A percentile compares a stretch with the other conserved stretches of the same genome.
Conservation (phyloP, 2,113 vertebrate genomes). For the Bos indicus region DNA sequence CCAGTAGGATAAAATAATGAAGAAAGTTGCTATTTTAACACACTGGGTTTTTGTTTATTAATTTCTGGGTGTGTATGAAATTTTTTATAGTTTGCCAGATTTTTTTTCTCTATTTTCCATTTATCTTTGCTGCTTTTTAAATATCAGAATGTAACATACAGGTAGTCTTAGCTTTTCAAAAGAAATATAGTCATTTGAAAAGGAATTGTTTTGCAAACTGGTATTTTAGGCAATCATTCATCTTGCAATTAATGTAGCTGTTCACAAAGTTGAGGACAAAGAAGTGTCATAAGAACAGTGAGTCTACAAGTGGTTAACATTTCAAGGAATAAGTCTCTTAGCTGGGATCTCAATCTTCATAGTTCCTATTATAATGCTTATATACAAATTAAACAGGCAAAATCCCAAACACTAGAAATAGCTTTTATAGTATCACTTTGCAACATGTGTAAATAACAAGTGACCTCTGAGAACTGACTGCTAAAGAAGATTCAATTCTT, state of each 20-base stretch:
- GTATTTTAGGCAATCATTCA: neutral
- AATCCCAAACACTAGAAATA: neutral
- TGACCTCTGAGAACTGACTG: neutral
- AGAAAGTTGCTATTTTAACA: conserved; percentile 26
- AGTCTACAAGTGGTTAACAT: neutral
- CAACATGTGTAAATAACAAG: neutral
- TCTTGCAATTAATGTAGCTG: neutral
- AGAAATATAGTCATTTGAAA: neutral
- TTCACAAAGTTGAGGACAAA: neutral
- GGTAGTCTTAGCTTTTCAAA: neutral
- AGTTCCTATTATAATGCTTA: neutral
- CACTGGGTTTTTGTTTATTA: neutral
- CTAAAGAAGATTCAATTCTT: neutral
- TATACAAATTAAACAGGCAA: neutral
- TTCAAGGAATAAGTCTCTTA: neutral
- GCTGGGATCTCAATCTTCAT: neutral
- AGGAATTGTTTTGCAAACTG: neutral
- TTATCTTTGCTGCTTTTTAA: conserved; percentile 42
- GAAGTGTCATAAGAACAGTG: neutral
- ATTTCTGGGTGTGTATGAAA: neutral
- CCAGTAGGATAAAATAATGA: conserved; percentile 64
- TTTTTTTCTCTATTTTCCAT: conserved; percentile 2
- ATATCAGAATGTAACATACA: conserved; percentile 13
- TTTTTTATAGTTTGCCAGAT: neutral
- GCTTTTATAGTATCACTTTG: neutral